Evolutionary conservation across 2,888 invertebrate genomes (phyloP).

Genomic region (Drosophila buzzatii): DNA sequence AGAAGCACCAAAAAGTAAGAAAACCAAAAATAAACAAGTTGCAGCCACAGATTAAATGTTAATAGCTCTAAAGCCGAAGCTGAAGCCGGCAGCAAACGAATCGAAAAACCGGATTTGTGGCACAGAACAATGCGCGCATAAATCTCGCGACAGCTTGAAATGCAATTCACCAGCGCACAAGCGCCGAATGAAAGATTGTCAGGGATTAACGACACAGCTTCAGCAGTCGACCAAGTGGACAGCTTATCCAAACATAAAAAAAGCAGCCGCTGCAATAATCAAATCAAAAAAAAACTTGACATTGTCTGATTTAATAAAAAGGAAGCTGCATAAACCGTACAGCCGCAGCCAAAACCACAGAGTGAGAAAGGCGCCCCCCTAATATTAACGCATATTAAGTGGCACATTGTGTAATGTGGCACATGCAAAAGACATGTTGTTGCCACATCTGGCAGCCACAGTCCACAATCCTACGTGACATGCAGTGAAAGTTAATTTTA

Average conservation of each 20-base stretch:
- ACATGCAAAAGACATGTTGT: conserved; percentile 47
- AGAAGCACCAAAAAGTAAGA: conserved; percentile 63
- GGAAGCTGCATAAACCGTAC: conserved; percentile 50
- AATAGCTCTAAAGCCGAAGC: conserved; percentile 56
- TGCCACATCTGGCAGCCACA: conserved; percentile 44
- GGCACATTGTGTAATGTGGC: conserved; percentile 66
- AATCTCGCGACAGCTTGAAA: conserved; percentile 67
- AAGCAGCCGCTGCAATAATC: conserved; percentile 50
- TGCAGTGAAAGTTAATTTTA: conserved; percentile 77
- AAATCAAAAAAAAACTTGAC: conserved; percentile 67
- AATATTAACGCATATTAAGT: conserved; percentile 72
- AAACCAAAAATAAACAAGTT: conserved; percentile 37
- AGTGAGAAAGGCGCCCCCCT: conserved; percentile 45
- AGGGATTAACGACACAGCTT: conserved; percentile 58
- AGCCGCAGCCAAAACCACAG: conserved; percentile 10
- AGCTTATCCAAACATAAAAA: conserved; percentile 19
- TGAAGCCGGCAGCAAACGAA: conserved; percentile 52
- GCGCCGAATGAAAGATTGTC: conserved; percentile 70
- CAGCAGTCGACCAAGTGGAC: conserved; percentile 16
- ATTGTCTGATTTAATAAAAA: conserved; percentile 67
- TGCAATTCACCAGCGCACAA: conserved; percentile 63
- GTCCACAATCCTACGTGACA: conserved; percentile 71
- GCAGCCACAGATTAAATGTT: conserved; percentile 56
- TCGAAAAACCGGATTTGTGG: conserved; percentile 72
- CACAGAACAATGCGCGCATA: conserved; percentile 77